Conservation (phyloP, 2,113 vertebrate genomes). For the Hucho hucho region DNA sequence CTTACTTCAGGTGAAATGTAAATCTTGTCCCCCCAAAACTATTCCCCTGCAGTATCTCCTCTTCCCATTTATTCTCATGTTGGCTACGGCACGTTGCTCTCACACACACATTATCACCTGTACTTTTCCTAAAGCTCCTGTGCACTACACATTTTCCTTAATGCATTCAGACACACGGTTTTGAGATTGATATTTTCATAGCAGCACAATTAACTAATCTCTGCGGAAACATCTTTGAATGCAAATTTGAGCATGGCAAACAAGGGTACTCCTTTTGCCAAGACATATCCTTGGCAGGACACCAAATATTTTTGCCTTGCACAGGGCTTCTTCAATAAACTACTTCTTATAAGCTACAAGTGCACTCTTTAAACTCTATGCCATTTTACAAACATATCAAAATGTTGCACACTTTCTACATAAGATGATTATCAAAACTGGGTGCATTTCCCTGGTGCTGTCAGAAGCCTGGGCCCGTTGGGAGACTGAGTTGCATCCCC, state of each 20-base stretch:
- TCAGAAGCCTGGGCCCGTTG: not conserved
- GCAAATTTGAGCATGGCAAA: conserved; percentile 34
- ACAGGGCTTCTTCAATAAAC: not conserved
- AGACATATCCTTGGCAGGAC: conserved; percentile 32
- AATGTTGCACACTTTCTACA: not conserved
- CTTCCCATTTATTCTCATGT: not conserved
- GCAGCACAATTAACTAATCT: conserved; percentile 41
- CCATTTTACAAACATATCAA: not conserved
- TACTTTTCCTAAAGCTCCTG: conserved; percentile 8
- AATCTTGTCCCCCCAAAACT: not conserved
- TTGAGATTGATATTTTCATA: conserved; percentile 18
- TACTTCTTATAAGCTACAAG: not conserved
- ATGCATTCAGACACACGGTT: conserved; percentile 4
- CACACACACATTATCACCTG: not conserved
- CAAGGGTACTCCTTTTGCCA: conserved; percentile 23
- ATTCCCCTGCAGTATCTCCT: not conserved
- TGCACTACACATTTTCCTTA: not conserved
- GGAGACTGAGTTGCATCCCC: not conserved
- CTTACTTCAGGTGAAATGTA: conserved; percentile 1
- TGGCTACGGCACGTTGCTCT: not conserved
- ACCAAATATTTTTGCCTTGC: not conserved
- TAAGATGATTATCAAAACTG: not conserved
- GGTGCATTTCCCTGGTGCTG: not conserved
- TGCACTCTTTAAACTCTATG: not conserved
- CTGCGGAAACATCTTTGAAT: conserved; percentile 37